Conservation (phyloP, 2,888 invertebrate species). For the Andrena camellia region DNA sequence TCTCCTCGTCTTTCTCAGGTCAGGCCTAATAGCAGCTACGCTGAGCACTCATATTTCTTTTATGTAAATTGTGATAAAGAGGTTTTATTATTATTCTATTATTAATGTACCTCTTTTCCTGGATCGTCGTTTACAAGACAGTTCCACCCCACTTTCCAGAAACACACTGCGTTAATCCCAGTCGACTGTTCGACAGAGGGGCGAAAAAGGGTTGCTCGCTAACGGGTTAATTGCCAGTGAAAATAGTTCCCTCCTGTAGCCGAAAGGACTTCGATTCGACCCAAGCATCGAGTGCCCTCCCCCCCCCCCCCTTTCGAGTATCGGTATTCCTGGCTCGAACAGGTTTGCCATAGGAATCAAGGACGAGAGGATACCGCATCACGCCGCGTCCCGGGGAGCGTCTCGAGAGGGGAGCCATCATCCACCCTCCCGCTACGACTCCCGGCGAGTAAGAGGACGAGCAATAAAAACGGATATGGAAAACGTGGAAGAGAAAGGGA, state of each 20-base stretch:
- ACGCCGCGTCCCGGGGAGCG: slow-evolving; percentile 53
- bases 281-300: not conserved
- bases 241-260: not conserved
- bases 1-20: no score
- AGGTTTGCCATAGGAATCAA: slow-evolving; percentile 63
- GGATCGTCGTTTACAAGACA: no score
- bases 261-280: slow-evolving; percentile 46
- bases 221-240: not conserved
- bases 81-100: no score
- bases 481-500: slow-evolving; percentile 3
- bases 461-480: slow-evolving; percentile 32
- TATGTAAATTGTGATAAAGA: no score
- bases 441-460: slow-evolving; percentile 26
- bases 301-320: slow-evolving; percentile 24
- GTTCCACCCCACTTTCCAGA: no score
- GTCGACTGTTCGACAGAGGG: not conserved
- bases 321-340: slow-evolving; percentile 59
- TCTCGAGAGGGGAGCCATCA: slow-evolving; percentile 50
- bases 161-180: not conserved
- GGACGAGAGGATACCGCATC: slow-evolving; percentile 60
- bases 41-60: no score
- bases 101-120: no score
- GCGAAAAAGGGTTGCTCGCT: not conserved
- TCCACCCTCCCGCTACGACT: slow-evolving; percentile 46
- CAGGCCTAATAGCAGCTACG: no score